Percentiles rank a stretch among this genome's conserved stretches.
Evolutionary conservation across 35 echinoderm and acorn worm species (phyloP).

Genomic region (Heliocidaris erythrogramma): DNA sequence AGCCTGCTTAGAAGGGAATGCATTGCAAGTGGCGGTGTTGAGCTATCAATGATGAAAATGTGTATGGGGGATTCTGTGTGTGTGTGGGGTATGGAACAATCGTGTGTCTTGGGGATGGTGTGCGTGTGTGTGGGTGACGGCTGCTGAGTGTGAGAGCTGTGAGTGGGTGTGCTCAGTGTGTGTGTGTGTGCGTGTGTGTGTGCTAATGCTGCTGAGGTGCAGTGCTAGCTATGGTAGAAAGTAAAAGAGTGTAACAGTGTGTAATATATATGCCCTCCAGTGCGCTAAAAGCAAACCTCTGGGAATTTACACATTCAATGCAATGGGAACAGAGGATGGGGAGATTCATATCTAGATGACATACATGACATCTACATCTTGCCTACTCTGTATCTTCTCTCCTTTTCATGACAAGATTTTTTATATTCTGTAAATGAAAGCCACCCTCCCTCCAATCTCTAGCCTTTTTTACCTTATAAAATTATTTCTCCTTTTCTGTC

Average conservation of each 20-base stretch:
- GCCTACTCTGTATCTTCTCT: background rate
- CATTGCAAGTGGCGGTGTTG: constrained; percentile 7
- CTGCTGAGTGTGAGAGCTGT: background rate
- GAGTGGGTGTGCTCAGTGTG: background rate
- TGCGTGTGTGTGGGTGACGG: background rate
- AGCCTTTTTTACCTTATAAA: background rate
- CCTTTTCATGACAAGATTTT: background rate
- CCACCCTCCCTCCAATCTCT: background rate
- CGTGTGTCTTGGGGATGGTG: background rate
- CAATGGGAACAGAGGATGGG: background rate
- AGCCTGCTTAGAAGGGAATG: background rate
- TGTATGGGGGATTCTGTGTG: background rate
- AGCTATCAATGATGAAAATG: constrained; percentile 2
- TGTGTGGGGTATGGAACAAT: background rate
- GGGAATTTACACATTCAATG: background rate
- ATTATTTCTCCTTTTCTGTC: background rate
- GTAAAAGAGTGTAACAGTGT: constrained; percentile 11
- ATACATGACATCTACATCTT: background rate
- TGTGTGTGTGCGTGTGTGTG: background rate
- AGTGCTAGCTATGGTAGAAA: background rate
- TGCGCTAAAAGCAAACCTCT: background rate
- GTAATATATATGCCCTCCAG: background rate
- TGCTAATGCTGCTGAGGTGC: background rate
- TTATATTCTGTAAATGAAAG: background rate
- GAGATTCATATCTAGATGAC: background rate